A percentile compares a stretch with the other conserved stretches of the same genome.
These are phyloP conservation scores for Lagria hirta DNA, from an alignment of 2,888 invertebrate genomes.

Conservation along the genomic window DNA sequence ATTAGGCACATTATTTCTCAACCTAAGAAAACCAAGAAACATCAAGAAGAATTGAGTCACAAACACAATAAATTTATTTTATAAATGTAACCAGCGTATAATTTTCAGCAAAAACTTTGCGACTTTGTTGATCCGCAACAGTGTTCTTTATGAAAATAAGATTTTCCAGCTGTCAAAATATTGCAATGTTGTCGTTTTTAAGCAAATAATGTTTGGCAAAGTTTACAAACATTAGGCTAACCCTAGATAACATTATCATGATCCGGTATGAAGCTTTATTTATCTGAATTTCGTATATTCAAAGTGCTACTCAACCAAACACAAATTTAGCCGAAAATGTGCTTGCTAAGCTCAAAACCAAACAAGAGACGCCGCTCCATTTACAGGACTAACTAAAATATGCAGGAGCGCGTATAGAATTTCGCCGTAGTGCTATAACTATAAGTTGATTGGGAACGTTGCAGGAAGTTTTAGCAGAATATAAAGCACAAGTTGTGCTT, in stretches of 20 bases:
- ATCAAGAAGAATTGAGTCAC: too few relatives aligned
- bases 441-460: conserved; percentile 17
- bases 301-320: conserved; percentile 40
- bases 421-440: conserved; percentile 29
- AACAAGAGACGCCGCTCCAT: conserved; percentile 39
- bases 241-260: conserved; percentile 37
- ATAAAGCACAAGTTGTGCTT: conserved; percentile 10
- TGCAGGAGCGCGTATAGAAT: conserved; percentile 37
- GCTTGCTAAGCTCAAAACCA: conserved; percentile 42
- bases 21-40: too few relatives aligned
- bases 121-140: too few relatives aligned
- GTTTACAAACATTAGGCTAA: conserved; percentile 31
- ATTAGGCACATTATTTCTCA: too few relatives aligned
- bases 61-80: too few relatives aligned
- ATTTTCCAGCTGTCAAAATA: conserved; percentile 17
- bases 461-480: conserved; percentile 1
- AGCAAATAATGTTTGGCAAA: conserved; percentile 19
- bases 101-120: too few relatives aligned
- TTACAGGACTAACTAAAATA: conserved; percentile 40
- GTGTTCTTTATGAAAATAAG: too few relatives aligned
- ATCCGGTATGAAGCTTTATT: conserved; percentile 38
- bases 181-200: conserved; percentile 17
- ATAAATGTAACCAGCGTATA: too few relatives aligned
- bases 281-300: conserved; percentile 39
- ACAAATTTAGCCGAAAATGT: conserved; percentile 42